Conservation (phyloP, 2,797 vertebrate genomes). For the Brachyalestes nurse region DNA sequence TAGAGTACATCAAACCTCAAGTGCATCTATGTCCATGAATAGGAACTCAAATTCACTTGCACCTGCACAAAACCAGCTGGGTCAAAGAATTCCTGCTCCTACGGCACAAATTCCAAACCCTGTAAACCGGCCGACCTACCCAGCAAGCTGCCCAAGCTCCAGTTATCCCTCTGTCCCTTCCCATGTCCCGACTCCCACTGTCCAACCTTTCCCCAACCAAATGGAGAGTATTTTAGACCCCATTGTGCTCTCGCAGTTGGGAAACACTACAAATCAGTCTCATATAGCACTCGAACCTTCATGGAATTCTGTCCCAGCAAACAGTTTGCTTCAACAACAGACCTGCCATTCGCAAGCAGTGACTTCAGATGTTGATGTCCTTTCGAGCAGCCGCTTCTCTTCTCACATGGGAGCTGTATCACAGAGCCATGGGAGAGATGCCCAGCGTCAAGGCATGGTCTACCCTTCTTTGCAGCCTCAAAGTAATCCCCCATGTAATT, state of each 20-base stretch:
- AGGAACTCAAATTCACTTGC: slow-evolving; percentile 72
- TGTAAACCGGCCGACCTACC: slow-evolving; percentile 71
- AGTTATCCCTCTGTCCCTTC: slow-evolving; percentile 73
- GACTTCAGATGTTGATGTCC: slow-evolving; percentile 46
- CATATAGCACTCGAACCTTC: slow-evolving; percentile 75
- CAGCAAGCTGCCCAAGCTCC: slow-evolving; percentile 73
- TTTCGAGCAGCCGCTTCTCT: slow-evolving; percentile 54
- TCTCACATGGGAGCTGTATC: slow-evolving; percentile 57
- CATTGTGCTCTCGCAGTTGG: slow-evolving; percentile 89
- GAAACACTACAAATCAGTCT: slow-evolving; percentile 76
- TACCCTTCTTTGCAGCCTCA: slow-evolving; percentile 47
- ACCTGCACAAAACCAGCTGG: slow-evolving; percentile 69
- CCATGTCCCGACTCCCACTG: slow-evolving; percentile 77
- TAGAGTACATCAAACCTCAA: slow-evolving; percentile 71
- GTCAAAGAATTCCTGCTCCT: slow-evolving; percentile 58
- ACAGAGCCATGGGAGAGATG: slow-evolving; percentile 62
- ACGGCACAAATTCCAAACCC: slow-evolving; percentile 78
- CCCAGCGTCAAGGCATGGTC: slow-evolving; percentile 54
- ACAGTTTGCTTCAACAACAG: slow-evolving; percentile 52
- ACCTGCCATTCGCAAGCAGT: slow-evolving; percentile 61
- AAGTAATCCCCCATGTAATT: slow-evolving; percentile 39
- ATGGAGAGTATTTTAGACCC: slow-evolving; percentile 89
- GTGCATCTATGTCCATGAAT: slow-evolving; percentile 63
- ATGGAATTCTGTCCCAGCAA: slow-evolving; percentile 71
- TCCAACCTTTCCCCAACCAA: slow-evolving; percentile 81